Base-by-base conservation (phyloP, 2,888 invertebrate species). In the Leucozona laternaria region DNA sequence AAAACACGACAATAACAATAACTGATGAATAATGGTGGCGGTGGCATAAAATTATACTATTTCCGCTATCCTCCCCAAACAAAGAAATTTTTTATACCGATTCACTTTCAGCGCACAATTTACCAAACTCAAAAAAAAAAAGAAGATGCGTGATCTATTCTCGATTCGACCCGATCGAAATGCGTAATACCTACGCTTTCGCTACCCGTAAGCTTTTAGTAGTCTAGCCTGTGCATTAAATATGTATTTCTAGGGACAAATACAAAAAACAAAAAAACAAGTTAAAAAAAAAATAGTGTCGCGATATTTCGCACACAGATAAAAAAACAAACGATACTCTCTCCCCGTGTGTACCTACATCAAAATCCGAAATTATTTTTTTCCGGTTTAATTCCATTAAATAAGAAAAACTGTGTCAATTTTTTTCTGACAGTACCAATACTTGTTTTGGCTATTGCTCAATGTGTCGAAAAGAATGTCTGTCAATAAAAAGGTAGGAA, bases 211-310 rank as follows among this genome's bases (percentile, higher is more conserved):
- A 85, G 80, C 76, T 85, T 85, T 79, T 71, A 58, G 76, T 58
- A 50, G 64, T 70, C 64, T 80, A 64, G 75, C 79, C 71, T 77
- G 57, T 80, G 84, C 80, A 85, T 76, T 71, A 48, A 79, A 76
- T 71, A 68, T 71, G 71, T 77, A 72, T 75, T 79, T 73, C 68
- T 64, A 70, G 28, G 15, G 48, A 50, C 22, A 50, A 50, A 50
- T 25, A 48, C 20, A 71, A 66, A 58, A 55, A 55, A 72, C 66
- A 79, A 31, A 55, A 62, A 57, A 58, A 73, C 64, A 79, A 43
- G 31, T 25, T 37, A 45, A 45, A 45, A 45, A 40, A 28, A 45
- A 64, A 64, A n/a, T 48, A 66, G 48, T 73, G 66, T 73, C 64
- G 64, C 64, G 34, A 66, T 57, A 28, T 34, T 64, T 70, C 68